Base-by-base conservation (phyloP, 2,797 vertebrate species). In the Crenichthys baileyi region DNA sequence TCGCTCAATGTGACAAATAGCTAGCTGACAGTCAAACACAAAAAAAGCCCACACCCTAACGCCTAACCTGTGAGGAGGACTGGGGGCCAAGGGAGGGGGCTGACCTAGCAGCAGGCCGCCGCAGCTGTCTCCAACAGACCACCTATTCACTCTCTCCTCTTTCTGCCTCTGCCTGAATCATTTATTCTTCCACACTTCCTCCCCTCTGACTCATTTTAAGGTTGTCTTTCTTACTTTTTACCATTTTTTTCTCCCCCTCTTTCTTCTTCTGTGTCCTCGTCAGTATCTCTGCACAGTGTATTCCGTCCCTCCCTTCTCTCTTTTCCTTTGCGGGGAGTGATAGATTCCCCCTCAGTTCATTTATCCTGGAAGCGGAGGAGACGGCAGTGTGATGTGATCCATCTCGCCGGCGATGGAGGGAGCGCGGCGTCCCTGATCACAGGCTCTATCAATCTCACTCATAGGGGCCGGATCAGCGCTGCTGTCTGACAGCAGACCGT, bases 261-360 rank as follows among this genome's bases (percentile, higher is more conserved):
- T 77, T 68, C 44, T 72, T 70, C 85, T 77, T 81, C 81, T 78
- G 80, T 79, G 79, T 87, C 85, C 84, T 87, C 85, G 80, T 86
- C 88, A 87, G 87, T 91, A 85, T 89, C 89, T 87, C 82, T 85
- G 83, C 78, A 87, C 79, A 86, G 86, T 36, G 36, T 90, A 84
- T 86, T 80, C 85, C 75, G 76, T 87, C 84, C 85, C 91, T 86
- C 70, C 63, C 51, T 63, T 75, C 31, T 81, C 85, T 83, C 82
- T 0, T 85, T 85, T 90, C 90, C 91, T 88, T 93, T 92, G 92
- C 87, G 36, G 82, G 83, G 91, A 95, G 93, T 96, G 94, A 95
- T 96, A 95, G 94, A 95, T 95, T 95, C 93, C 93, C 92, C 86
- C 91, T 94, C 93, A 95, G 94, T 95, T 96, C 95, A 96, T 96